Evolutionary conservation across 2,888 invertebrate genomes (phyloP), one percentile per base, ranked within the genome.

Genomic region (Abrostola triplasia): DNA sequence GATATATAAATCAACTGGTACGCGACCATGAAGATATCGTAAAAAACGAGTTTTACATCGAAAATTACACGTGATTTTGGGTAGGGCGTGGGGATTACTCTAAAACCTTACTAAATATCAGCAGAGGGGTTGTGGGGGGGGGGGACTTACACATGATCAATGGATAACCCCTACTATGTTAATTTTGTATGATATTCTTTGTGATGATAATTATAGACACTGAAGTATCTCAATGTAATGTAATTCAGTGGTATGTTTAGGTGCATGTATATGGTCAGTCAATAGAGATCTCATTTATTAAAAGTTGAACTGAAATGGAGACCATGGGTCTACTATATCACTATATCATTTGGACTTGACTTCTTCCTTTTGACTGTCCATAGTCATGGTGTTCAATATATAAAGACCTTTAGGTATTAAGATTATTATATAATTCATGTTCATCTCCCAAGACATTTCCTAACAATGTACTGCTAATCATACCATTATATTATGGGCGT

Each of bases 121-220:
- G n/a, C n/a, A n/a, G n/a, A n/a, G n/a, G n/a, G n/a, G n/a, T n/a
- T n/a, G n/a, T n/a, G n/a, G n/a, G n/a, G n/a, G n/a, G n/a, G n/a
- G n/a, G n/a, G n/a, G n/a, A n/a, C n/a, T n/a, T n/a, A n/a, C n/a
- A n/a, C n/a, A n/a, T n/a, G n/a, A n/a, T n/a, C n/a, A n/a, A n/a
- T n/a, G n/a, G n/a, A n/a, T n/a, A n/a, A n/a, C n/a, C n/a, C n/a
- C n/a, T n/a, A n/a, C n/a, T n/a, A 7, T 24, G 24, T 7, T 12
- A 47, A 24, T 47, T 47, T 47, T 47, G 44, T 47, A 47, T 47
- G 44, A 13, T 47, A 47, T 24, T 47, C 44, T 24, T 47, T 47
- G 44, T 47, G 44, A 47, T 47, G 44, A 47, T 47, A 47, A 47
- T 47, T 12, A 47, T 10, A 8, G 44, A 9, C 8, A 24, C 44